These are phyloP conservation scores for Xestia c-nigrum DNA, from an alignment of 2,888 invertebrate genomes.

Conservation along the genomic window DNA sequence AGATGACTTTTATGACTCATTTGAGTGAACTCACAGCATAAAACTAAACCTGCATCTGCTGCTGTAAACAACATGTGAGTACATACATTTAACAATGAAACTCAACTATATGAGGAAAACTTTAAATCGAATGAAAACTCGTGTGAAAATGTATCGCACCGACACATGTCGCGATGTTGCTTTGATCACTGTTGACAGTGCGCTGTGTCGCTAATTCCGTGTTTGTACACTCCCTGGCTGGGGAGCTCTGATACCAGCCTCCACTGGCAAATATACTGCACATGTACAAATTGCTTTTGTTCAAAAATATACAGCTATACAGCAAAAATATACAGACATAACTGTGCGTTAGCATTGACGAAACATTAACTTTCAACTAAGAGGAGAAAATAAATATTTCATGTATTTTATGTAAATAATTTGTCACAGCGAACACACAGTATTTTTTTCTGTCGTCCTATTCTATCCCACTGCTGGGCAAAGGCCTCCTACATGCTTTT, in stretches of 20 bases:
- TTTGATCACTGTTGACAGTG: conserved; percentile 72
- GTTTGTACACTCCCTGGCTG: conserved; percentile 59
- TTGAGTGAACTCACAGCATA: neutral
- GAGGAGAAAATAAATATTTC: neutral
- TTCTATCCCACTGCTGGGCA: too few relatives aligned
- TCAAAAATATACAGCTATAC: conserved; percentile 13
- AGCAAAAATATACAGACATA: too few relatives aligned
- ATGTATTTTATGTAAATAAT: too few relatives aligned
- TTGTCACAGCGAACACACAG: neutral
- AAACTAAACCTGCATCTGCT: neutral
- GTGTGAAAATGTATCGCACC: conserved; percentile 69
- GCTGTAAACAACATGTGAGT: neutral
- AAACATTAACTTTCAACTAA: neutral
- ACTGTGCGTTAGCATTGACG: neutral
- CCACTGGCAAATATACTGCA: conserved; percentile 49
- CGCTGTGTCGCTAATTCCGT: conserved; percentile 66
- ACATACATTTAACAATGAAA: neutral
- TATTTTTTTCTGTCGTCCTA: too few relatives aligned
- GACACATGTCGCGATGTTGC: conserved; percentile 70
- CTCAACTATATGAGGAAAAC: conserved; percentile 45
- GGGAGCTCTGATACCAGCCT: conserved; percentile 32
- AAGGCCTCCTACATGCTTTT: too few relatives aligned
- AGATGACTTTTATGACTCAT: neutral
- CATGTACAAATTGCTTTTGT: conserved; percentile 22
- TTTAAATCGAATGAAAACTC: conserved; percentile 55